These are phyloP conservation scores for Zootoca vivipara DNA, from an alignment of 2,113 vertebrate genomes.

Conservation along the genomic window DNA sequence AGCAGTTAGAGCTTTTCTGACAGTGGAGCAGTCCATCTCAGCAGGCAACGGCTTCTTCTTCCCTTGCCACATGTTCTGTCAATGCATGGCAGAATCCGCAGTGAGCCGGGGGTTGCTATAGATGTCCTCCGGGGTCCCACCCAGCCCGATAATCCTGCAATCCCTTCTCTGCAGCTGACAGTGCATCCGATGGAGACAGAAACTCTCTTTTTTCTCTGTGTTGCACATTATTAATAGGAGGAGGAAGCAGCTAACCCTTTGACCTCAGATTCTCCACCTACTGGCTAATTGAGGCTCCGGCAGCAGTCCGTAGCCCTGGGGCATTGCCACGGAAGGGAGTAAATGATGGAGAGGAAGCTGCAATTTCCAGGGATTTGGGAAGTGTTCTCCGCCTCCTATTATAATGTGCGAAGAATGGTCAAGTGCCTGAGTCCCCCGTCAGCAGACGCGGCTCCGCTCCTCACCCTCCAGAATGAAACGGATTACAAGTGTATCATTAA, in stretches of 20 bases:
- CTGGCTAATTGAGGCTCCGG: not conserved
- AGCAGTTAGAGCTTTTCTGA: no score
- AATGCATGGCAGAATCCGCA: no score
- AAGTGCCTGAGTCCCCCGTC: not conserved
- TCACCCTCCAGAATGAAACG: not conserved
- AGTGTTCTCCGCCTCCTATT: not conserved
- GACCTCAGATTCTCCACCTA: not conserved
- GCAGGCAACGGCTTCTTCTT: no score
- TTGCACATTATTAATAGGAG: not conserved
- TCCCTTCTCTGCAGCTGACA: no score
- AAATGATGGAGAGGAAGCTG: not conserved
- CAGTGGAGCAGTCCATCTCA: no score
- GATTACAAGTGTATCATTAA: conserved; percentile 1
- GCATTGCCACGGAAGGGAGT: not conserved
- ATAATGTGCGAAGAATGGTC: not conserved
- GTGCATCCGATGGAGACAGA: not conserved
- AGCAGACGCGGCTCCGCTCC: not conserved
- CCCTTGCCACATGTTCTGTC: no score
- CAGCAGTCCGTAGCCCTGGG: not conserved
- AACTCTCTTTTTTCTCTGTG: no score
- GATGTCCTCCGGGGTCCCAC: no score
- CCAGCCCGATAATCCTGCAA: no score
- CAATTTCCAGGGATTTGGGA: not conserved
- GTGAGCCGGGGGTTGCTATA: no score
- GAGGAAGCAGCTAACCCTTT: not conserved